Percentiles rank a stretch among this genome's conserved stretches.
Conservation (phyloP, 1,140 invertebrate genomes). For the Hylaeus anthracinus region DNA sequence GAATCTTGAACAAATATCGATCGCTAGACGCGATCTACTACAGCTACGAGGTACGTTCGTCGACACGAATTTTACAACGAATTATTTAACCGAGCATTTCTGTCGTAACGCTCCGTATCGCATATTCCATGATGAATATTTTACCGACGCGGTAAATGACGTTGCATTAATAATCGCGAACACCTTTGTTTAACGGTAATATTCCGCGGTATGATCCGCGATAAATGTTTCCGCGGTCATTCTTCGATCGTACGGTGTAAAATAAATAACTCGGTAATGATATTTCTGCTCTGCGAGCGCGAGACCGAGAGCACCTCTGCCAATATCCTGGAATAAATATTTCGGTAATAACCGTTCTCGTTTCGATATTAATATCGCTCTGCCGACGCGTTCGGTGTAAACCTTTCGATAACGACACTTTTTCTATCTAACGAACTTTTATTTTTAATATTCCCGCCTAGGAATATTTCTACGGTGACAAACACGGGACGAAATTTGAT, state of each 20-base stretch:
- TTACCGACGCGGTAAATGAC: slow-evolving; percentile 3
- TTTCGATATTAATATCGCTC: background rate
- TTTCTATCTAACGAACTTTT: too few species aligned
- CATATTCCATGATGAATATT: slow-evolving; percentile 25
- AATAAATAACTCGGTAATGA: background rate
- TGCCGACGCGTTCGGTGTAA: background rate
- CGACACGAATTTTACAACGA: slow-evolving; percentile 26
- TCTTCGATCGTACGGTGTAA: background rate
- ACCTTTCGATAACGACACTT: background rate
- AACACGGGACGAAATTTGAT: too few species aligned
- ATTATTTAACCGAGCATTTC: slow-evolving; percentile 14
- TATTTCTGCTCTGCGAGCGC: background rate
- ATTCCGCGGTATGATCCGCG: background rate
- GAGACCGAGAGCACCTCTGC: too few species aligned
- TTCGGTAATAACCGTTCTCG: background rate
- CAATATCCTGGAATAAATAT: background rate
- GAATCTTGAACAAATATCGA: slow-evolving; percentile 7
- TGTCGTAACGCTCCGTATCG: slow-evolving; percentile 10
- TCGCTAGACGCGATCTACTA: background rate
- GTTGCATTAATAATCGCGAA: slow-evolving; percentile 5
- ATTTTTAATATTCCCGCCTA: too few species aligned
- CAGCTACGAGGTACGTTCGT: background rate
- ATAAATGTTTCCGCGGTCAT: background rate
- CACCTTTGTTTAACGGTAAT: background rate
- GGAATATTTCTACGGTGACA: too few species aligned